Conservation (phyloP, 2,113 vertebrate species). For the Grallaria varia region DNA sequence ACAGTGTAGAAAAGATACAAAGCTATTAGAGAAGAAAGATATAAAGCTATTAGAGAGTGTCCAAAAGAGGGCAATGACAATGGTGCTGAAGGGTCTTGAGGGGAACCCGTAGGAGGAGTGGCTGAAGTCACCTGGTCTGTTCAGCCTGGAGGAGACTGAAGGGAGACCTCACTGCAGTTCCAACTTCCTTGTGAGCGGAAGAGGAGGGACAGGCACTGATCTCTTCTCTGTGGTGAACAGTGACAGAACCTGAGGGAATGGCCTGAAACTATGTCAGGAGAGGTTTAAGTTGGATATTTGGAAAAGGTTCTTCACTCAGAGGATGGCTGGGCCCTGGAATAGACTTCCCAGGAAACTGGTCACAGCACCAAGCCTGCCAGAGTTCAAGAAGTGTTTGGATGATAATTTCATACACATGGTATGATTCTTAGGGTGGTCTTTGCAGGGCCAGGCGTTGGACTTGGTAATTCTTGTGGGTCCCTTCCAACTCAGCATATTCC, state of each 20-base stretch:
- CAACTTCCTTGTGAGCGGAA: no score
- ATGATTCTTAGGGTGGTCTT: no score
- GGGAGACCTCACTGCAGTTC: not conserved
- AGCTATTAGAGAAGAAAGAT: not conserved
- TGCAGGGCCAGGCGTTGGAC: not conserved
- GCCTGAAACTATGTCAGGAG: accelerated
- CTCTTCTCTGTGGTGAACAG: not conserved
- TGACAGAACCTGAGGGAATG: accelerated
- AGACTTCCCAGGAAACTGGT: not conserved
- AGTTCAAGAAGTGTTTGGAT: not conserved
- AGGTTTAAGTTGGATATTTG: not conserved
- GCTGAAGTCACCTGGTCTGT: not conserved
- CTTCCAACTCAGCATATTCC: not conserved
- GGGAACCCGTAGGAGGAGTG: accelerated
- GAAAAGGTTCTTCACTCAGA: not conserved
- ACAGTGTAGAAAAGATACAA: not conserved
- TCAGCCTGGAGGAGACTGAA: not conserved
- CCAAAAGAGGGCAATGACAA: accelerated
- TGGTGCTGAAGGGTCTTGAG: not conserved
- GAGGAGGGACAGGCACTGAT: not conserved
- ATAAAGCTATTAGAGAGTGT: not conserved
- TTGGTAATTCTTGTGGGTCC: not conserved
- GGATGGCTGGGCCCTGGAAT: accelerated
- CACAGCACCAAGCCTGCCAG: not conserved
- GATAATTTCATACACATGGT: not conserved